These are phyloP conservation scores for Callinectes sapidus DNA, from an alignment of 2,888 invertebrate genomes.

Conservation along the genomic window DNA sequence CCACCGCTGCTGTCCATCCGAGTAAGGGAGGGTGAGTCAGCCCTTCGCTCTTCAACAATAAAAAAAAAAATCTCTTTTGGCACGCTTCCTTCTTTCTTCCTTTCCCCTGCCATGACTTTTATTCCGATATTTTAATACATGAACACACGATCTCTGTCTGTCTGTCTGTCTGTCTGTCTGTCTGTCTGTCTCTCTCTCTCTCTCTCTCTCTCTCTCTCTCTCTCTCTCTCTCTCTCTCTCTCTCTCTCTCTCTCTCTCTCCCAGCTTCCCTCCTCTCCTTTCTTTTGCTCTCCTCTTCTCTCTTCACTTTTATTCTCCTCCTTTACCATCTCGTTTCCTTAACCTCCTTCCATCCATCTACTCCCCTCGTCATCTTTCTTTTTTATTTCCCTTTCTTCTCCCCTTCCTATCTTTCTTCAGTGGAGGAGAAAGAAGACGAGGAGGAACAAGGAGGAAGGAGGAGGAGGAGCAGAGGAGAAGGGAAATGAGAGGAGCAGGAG, in stretches of 20 bases:
- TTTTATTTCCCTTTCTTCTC: no score
- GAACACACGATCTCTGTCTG: background rate
- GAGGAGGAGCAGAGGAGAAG: no score
- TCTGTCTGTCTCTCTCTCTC: constrained; percentile 28
- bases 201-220: background rate
- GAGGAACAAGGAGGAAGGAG: no score
- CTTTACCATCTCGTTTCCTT: no score
- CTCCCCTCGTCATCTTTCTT: no score
- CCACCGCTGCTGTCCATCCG: background rate
- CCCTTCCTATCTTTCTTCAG: background rate
- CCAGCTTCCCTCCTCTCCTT: background rate
- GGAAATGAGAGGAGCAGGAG: no score
- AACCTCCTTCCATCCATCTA: no score
- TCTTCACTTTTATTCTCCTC: background rate
- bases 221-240: constrained; percentile 4
- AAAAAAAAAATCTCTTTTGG: constrained; percentile 3
- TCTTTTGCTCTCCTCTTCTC: no score
- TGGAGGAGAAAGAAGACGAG: no score
- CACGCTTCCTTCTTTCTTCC: background rate
- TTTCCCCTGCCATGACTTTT: background rate
- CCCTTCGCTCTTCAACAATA: background rate
- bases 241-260: background rate
- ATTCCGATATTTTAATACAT: background rate
- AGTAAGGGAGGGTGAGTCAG: constrained; percentile 5
- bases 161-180: constrained; percentile 18